A percentile compares a stretch with the other conserved stretches of the same genome.
phyloP scores from a whole-genome alignment of 2,113 vertebrate genomes.

The Neoarius graeffei region DNA sequence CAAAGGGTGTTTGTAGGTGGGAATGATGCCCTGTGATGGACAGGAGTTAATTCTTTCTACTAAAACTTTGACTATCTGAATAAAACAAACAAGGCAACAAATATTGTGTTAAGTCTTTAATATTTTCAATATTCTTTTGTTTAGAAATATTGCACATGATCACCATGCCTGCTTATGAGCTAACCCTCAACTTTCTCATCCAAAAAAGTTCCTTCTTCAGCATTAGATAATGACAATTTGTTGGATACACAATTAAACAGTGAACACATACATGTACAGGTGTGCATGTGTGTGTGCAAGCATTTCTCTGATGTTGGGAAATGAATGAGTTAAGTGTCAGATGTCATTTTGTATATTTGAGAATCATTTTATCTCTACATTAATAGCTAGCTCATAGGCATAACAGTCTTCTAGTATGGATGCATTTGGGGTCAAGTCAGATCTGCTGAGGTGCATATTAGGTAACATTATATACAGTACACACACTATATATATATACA shows the following conservation, averaged over 20 bases:
- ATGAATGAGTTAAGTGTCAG: conserved; percentile 29
- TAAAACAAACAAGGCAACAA: conserved; percentile 4
- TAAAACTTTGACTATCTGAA: not conserved
- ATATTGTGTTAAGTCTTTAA: conserved; percentile 79
- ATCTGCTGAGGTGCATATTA: conserved; percentile 61
- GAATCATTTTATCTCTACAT: not conserved
- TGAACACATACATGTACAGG: conserved; percentile 72
- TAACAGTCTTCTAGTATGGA: conserved; percentile 51
- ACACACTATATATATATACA: conserved; percentile 63
- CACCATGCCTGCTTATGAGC: conserved; percentile 80
- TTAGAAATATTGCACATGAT: conserved; percentile 86
- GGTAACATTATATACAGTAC: conserved; percentile 65
- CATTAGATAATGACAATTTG: conserved; percentile 75
- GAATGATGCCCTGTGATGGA: too few relatives aligned
- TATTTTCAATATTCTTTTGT: conserved; percentile 78
- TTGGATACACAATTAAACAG: conserved; percentile 78
- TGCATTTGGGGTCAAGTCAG: conserved; percentile 57
- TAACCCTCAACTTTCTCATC: conserved; percentile 73
- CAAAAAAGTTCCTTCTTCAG: conserved; percentile 71
- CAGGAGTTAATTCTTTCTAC: not conserved
- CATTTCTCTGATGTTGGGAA: conserved; percentile 48
- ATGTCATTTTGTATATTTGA: conserved; percentile 21
- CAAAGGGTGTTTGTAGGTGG: too few relatives aligned
- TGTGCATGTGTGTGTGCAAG: conserved; percentile 68
- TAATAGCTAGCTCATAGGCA: conserved; percentile 36